A percentile compares a stretch with the other conserved stretches of the same genome.
phyloP scores from a whole-genome alignment of 2,888 invertebrate species.

The Margaritifera margaritifera region DNA sequence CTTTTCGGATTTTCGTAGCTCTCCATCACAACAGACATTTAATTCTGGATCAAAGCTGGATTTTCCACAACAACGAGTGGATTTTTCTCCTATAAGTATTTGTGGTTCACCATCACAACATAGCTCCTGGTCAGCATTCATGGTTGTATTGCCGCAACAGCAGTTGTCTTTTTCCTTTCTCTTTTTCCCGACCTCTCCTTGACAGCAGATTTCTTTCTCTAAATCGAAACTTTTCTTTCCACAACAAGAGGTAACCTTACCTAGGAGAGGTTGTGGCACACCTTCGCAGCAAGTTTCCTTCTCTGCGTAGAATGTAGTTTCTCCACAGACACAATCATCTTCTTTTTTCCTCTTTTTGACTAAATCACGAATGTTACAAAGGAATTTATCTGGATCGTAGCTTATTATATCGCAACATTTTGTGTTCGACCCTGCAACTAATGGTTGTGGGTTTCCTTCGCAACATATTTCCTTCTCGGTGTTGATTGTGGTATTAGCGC shows the following conservation, averaged over 20 bases:
- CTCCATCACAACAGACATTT: constrained; percentile 21
- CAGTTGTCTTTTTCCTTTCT: constrained; percentile 16
- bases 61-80: constrained; percentile 22
- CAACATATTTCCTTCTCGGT: constrained; percentile 26
- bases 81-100: constrained; percentile 10
- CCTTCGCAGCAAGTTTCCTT: constrained; percentile 22
- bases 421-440: constrained; percentile 16
- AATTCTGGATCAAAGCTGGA: constrained; percentile 13
- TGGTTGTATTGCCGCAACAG: constrained; percentile 23
- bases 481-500: constrained; percentile 31
- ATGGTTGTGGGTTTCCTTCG: constrained; percentile 25
- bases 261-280: constrained; percentile 11
- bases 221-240: constrained; percentile 20
- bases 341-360: constrained; percentile 12
- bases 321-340: constrained; percentile 23
- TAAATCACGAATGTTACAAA: too few species aligned
- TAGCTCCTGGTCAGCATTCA: constrained; percentile 12
- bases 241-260: constrained; percentile 21
- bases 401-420: constrained; percentile 24
- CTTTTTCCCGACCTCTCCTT: constrained; percentile 15
- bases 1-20: constrained; percentile 8
- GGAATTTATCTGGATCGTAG: constrained; percentile 12
- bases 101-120: constrained; percentile 23
- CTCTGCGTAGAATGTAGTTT: constrained; percentile 15
- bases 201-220: constrained; percentile 19